These are phyloP conservation scores for Ia io DNA, from an alignment of 2,113 vertebrate genomes.

Conservation along the genomic window DNA sequence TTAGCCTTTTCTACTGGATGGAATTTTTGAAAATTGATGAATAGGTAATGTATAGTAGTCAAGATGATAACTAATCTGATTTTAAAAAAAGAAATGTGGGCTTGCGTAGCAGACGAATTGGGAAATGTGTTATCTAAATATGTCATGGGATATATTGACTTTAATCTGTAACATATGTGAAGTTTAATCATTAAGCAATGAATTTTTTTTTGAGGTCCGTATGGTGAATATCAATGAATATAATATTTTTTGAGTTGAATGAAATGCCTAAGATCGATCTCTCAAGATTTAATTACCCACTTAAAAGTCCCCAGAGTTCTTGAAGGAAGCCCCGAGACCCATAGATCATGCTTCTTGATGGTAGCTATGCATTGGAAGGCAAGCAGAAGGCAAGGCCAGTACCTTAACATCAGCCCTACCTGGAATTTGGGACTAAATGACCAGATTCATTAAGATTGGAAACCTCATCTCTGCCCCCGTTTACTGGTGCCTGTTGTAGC, in stretches of 20 bases:
- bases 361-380: background rate
- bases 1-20: conserved; percentile 21
- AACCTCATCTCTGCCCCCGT: background rate
- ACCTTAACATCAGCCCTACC: background rate
- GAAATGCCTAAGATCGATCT: conserved; percentile 65
- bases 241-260: conserved; percentile 69
- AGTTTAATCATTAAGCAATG: conserved; percentile 72
- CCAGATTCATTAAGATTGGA: background rate
- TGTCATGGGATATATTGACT: conserved; percentile 71
- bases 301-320: conserved; percentile 64
- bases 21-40: conserved; percentile 43
- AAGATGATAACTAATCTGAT: conserved; percentile 72
- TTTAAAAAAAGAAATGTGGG: conserved; percentile 58
- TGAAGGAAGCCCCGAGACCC: background rate
- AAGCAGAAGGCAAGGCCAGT: background rate
- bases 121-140: conserved; percentile 78
- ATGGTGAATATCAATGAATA: conserved; percentile 74
- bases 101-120: conserved; percentile 56
- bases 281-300: conserved; percentile 73
- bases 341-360: conserved; percentile 45
- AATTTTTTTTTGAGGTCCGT: conserved; percentile 59
- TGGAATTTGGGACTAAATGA: conserved; percentile 16
- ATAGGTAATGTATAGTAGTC: conserved; percentile 66
- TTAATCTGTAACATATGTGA: conserved; percentile 76
- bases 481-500: background rate